Evolutionary conservation across 2,797 vertebrate species (phyloP).

Genomic region (Discoglossus pictus): DNA sequence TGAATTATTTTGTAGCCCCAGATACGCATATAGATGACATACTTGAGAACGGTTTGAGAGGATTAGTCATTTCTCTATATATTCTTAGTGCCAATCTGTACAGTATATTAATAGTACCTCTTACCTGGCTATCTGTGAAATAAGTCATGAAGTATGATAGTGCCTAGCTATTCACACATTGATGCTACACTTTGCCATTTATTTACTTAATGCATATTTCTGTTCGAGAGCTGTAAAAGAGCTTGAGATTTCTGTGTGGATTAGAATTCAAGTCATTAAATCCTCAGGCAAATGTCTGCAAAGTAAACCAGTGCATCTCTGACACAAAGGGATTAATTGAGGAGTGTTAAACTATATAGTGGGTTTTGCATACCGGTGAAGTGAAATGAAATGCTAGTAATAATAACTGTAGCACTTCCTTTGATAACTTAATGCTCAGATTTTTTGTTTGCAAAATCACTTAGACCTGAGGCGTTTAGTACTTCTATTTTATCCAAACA

Average conservation of each 20-base stretch:
- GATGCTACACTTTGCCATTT: too few species aligned
- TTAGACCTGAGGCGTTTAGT: too few species aligned
- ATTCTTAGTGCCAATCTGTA: too few species aligned
- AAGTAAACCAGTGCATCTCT: neutral
- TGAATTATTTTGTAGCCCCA: too few species aligned
- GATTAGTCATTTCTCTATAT: too few species aligned
- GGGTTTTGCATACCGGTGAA: neutral
- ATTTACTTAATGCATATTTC: neutral
- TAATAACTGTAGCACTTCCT: neutral
- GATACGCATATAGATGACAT: too few species aligned
- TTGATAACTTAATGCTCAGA: neutral
- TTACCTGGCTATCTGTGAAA: too few species aligned
- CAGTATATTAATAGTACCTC: too few species aligned
- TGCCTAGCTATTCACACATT: too few species aligned
- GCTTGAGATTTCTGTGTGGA: neutral
- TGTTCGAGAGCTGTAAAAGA: neutral
- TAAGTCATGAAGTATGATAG: too few species aligned
- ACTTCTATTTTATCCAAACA: too few species aligned
- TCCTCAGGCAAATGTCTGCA: conserved; percentile 3
- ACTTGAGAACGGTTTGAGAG: too few species aligned
- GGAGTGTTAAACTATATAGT: neutral
- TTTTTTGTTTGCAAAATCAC: neutral
- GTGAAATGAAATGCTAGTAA: neutral
- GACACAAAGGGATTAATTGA: conserved; percentile 8
- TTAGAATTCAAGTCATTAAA: conserved; percentile 13